Conservation (phyloP, 1,140 invertebrate genomes). For the Onthophagus taurus region DNA sequence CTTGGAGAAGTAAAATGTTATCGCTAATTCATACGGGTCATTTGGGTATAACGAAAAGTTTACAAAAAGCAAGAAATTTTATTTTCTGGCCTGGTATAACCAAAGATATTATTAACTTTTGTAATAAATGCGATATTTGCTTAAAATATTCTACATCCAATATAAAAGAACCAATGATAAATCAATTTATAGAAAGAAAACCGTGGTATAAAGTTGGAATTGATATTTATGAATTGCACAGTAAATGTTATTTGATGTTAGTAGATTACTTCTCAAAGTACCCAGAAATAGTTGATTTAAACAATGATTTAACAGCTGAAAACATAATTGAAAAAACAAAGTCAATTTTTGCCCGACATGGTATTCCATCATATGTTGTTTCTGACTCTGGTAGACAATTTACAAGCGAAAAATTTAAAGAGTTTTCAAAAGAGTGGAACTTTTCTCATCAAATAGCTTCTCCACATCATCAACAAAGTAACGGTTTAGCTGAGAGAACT, state of each 20-base stretch:
- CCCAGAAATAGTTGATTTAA: neutral
- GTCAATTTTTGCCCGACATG: constrained; percentile 25
- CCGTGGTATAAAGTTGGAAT: constrained; percentile 4
- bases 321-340: constrained; percentile 24
- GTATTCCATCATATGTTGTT: constrained; percentile 17
- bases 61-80: constrained; percentile 3
- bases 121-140: constrained; percentile 13
- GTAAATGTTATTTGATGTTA: constrained; percentile 26
- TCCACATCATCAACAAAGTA: constrained; percentile 18
- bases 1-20: constrained; percentile 9
- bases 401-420: constrained; percentile 16
- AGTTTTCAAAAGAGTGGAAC: constrained; percentile 21
- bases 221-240: constrained; percentile 1
- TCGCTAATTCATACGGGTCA: constrained; percentile 15
- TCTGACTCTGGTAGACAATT: constrained; percentile 21
- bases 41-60: constrained; percentile 17
- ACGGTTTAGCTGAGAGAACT: constrained; percentile 18
- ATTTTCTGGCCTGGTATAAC: constrained; percentile 18
- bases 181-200: neutral
- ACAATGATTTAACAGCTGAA: constrained; percentile 15
- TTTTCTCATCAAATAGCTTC: constrained; percentile 16
- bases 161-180: constrained; percentile 7
- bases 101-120: constrained; percentile 11
- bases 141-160: constrained; percentile 16
- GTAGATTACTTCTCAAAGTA: constrained; percentile 23